A percentile compares a stretch with the other conserved stretches of the same genome.
Conservation (phyloP, 2,113 vertebrate species). For the Arenaria interpres region DNA sequence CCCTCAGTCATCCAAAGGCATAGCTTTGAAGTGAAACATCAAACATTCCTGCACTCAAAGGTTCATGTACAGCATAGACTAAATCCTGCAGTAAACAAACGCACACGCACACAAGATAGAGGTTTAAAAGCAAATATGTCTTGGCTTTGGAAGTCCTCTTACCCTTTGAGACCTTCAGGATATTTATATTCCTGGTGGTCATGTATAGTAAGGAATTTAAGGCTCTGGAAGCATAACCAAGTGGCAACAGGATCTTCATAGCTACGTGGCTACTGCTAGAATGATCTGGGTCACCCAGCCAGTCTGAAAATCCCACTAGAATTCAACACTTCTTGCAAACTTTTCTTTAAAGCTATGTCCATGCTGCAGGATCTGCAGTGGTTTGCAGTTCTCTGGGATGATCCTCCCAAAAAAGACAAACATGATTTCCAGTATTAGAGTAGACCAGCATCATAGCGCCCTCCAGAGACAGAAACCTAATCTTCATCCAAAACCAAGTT, state of each 20-base stretch:
- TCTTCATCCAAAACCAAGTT: rapidly evolving
- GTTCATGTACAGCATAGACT: neutral
- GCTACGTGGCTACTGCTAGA: neutral
- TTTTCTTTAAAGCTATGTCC: neutral
- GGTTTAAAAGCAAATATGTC: neutral
- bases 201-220: neutral
- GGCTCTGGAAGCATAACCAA: neutral
- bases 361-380: neutral
- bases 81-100: neutral
- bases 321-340: neutral
- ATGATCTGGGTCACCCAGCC: neutral
- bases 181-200: neutral
- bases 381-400: neutral
- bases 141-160: neutral
- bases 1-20: neutral
- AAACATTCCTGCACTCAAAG: neutral
- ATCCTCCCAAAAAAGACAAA: neutral
- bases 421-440: neutral
- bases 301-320: neutral
- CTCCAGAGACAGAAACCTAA: neutral
- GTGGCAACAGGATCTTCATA: neutral
- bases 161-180: neutral
- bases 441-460: neutral
- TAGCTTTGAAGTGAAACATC: neutral
- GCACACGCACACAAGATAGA: too few relatives aligned